Evolutionary conservation across 2,888 invertebrate genomes (phyloP).

Genomic region (Cetonia aurata): DNA sequence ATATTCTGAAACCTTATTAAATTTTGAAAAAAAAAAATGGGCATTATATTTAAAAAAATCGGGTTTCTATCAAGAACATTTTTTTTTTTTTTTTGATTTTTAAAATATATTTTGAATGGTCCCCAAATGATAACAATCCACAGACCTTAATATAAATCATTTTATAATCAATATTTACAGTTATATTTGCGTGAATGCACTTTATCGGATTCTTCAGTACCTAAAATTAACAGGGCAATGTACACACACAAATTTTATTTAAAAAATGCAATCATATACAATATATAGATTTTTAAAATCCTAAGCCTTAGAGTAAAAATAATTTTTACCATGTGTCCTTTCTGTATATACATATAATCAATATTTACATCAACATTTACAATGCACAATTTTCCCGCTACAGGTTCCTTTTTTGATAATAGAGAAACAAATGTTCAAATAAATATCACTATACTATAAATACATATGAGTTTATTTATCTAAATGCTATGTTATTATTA

Average conservation of each 20-base stretch:
- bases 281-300: constrained; percentile 28
- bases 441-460: constrained; percentile 40
- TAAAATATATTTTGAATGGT: constrained; percentile 59
- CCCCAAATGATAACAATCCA: constrained; percentile 61
- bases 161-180: constrained; percentile 45
- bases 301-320: constrained; percentile 31
- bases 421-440: constrained; percentile 43
- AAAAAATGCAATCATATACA: constrained; percentile 35
- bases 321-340: constrained; percentile 25
- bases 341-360: constrained; percentile 26
- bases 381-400: constrained; percentile 11
- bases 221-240: constrained; percentile 28
- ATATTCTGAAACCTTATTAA: too few species aligned
- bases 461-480: constrained; percentile 1
- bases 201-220: constrained; percentile 25
- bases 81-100: too few species aligned
- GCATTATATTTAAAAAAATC: too few species aligned
- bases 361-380: constrained; percentile 45
- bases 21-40: too few species aligned
- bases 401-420: neutral
- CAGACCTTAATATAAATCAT: constrained; percentile 56
- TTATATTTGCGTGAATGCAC: constrained; percentile 36
- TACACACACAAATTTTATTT: constrained; percentile 38
- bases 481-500: constrained; percentile 6
- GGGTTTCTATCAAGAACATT: too few species aligned